These are phyloP conservation scores for Orthosia incerta DNA, from an alignment of 2,888 invertebrate genomes.

Conservation along the genomic window DNA sequence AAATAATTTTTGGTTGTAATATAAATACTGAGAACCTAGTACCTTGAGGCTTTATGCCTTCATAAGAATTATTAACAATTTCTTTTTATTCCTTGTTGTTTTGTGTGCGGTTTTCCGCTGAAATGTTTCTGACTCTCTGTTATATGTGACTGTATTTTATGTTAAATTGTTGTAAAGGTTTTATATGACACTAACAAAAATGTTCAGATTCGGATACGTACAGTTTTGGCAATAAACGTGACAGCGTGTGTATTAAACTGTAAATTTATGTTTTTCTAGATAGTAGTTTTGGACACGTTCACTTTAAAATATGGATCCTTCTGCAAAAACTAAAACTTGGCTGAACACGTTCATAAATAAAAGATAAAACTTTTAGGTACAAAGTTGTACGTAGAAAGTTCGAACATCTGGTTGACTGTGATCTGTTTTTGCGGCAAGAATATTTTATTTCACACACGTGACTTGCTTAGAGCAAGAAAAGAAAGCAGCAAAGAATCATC, in stretches of 20 bases:
- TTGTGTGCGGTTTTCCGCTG: conserved; percentile 28
- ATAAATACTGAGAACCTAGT: conserved; percentile 36
- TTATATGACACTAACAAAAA: conserved; percentile 51
- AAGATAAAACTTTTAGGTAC: conserved; percentile 1
- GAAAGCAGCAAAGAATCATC: neutral
- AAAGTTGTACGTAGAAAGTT: neutral
- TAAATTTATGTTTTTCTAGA: conserved; percentile 48
- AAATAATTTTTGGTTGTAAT: conserved; percentile 52
- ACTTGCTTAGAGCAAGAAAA: too few species aligned
- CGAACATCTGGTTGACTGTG: neutral
- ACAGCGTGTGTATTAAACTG: conserved; percentile 38
- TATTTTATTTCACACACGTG: neutral
- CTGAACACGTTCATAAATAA: conserved; percentile 16
- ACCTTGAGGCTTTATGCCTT: conserved; percentile 48
- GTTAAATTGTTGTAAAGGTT: conserved; percentile 57
- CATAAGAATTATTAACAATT: conserved; percentile 60
- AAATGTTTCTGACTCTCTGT: conserved; percentile 38
- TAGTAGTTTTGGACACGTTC: conserved; percentile 26
- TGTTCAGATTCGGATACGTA: conserved; percentile 40
- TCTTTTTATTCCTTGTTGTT: conserved; percentile 45
- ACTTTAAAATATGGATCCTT: conserved; percentile 20
- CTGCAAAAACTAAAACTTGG: conserved; percentile 2
- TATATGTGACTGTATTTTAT: conserved; percentile 60
- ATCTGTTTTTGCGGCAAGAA: conserved; percentile 1
- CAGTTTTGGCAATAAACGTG: conserved; percentile 55